These are phyloP conservation scores for Chaetoderma sp. DNA, from an alignment of 2,888 invertebrate genomes.

Conservation along the genomic window DNA sequence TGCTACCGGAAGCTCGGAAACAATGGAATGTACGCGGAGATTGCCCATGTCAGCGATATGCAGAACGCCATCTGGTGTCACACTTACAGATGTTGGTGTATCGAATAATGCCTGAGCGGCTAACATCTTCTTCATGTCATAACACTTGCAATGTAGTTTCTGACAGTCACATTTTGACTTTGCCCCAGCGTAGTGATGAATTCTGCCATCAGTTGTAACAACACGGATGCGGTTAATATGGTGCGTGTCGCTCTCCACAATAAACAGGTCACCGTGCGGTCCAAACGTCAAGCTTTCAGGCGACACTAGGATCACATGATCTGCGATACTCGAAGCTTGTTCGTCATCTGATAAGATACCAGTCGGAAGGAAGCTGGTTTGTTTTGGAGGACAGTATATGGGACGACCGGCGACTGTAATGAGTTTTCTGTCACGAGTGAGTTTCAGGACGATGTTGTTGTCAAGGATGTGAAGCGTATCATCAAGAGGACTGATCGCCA, in stretches of 20 bases:
- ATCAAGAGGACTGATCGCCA: slow-evolving; percentile 93
- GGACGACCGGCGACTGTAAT: slow-evolving; percentile 96
- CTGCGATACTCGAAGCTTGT: slow-evolving; percentile 73
- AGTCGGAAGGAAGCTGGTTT: slow-evolving; percentile 67
- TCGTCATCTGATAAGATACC: slow-evolving; percentile 62
- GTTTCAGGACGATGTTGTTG: slow-evolving; percentile 84
- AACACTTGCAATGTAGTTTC: slow-evolving; percentile 87
- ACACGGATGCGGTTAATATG: slow-evolving; percentile 86
- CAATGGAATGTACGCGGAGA: slow-evolving; percentile 76
- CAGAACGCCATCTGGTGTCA: slow-evolving; percentile 94
- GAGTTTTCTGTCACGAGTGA: slow-evolving; percentile 86
- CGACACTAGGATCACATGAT: slow-evolving; percentile 89
- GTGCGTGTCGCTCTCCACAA: slow-evolving; percentile 92
- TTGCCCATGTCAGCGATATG: slow-evolving; percentile 93
- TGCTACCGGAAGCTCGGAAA: slow-evolving; percentile 61
- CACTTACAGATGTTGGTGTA: slow-evolving; percentile 85
- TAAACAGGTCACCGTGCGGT: slow-evolving; percentile 90
- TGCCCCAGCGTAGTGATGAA: slow-evolving; percentile 92
- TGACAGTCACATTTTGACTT: slow-evolving; percentile 74
- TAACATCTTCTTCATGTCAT: slow-evolving; percentile 76
- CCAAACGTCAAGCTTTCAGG: slow-evolving; percentile 91
- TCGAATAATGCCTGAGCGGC: slow-evolving; percentile 95
- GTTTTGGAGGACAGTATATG: slow-evolving; percentile 87
- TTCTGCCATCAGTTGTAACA: slow-evolving; percentile 93
- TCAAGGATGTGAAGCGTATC: slow-evolving; percentile 96